Base-by-base conservation (phyloP, 2,797 vertebrate species). In the Hyperoplus lanceolatus region DNA sequence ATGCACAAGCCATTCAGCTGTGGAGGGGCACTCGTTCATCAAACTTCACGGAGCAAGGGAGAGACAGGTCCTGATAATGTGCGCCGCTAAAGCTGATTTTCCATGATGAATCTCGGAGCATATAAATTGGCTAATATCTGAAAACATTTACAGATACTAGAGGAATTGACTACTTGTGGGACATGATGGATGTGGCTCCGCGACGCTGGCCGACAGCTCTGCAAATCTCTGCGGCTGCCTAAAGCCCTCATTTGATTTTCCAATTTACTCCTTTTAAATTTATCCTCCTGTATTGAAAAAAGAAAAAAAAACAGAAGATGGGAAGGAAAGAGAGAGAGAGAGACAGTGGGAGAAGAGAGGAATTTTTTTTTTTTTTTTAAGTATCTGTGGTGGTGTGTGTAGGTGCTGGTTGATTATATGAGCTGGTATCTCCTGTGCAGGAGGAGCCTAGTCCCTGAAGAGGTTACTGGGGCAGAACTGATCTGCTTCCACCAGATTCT, bases 61-160 rank as follows among this genome's bases (percentile, higher is more conserved):
- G 94, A 95, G 94, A 94, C 94, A 93, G 94, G 87, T 90, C 93
- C 94, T 98, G 98, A 99, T 99, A 99, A 99, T 98, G 97, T 96
- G 96, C 96, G 94, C 96, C 96, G 97, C 97, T 99, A 98, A 99
- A 98, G 98, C 98, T 99, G 98, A 99, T 99, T 99, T 99, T 99
- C 98, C 97, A 98, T 99, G 98, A 99, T 99, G 98, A 99, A 99
- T 99, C 98, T 99, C 96, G 97, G 97, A 98, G 98, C 97, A 99
- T 99, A 99, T 99, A 99, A 99, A 99, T 99, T 99, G 98, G 98
- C 98, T 99, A 99, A 99, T 99, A 99, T 99, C 98, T 99, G 97
- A 99, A 99, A 99, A 99, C 98, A 99, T 99, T 99, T 99, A 99
- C 98, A 99, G 98, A 99, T 99, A 99, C 97, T 99, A 97, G 97